A percentile compares a stretch with the other conserved stretches of the same genome.
Conservation (phyloP, 2,888 invertebrate genomes). For the Lepeophtheirus nordmannii region DNA sequence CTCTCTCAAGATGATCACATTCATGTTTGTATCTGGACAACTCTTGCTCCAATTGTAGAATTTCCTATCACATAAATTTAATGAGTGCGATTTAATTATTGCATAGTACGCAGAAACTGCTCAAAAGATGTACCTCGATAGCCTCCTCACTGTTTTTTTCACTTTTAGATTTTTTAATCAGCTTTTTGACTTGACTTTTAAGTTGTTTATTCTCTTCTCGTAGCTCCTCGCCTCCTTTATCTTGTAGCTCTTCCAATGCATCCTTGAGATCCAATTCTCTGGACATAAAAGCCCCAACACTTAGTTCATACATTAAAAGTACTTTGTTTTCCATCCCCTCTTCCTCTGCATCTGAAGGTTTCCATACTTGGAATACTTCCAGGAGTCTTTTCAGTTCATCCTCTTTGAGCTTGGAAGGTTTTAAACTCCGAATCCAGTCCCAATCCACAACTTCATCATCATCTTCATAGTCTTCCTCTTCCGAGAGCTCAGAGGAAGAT, state of each 20-base stretch:
- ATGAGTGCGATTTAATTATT: background rate
- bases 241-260: background rate
- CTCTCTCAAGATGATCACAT: constrained; percentile 37
- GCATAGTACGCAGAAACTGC: background rate
- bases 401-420: background rate
- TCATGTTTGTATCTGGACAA: constrained; percentile 31
- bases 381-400: background rate
- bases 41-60: constrained; percentile 3
- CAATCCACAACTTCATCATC: background rate
- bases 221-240: background rate
- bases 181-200: constrained; percentile 3
- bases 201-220: constrained; percentile 2
- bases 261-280: background rate
- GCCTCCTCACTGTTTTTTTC: constrained; percentile 7
- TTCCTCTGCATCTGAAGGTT: background rate
- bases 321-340: background rate
- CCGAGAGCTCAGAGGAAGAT: too few species aligned
- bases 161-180: background rate
- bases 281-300: background rate
- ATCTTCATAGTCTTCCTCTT: too few species aligned
- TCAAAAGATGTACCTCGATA: background rate
- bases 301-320: background rate
- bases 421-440: background rate
- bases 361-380: background rate
- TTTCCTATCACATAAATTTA: background rate